Conservation (phyloP, 2,888 invertebrate genomes). For the Heteromurus nitidus region DNA sequence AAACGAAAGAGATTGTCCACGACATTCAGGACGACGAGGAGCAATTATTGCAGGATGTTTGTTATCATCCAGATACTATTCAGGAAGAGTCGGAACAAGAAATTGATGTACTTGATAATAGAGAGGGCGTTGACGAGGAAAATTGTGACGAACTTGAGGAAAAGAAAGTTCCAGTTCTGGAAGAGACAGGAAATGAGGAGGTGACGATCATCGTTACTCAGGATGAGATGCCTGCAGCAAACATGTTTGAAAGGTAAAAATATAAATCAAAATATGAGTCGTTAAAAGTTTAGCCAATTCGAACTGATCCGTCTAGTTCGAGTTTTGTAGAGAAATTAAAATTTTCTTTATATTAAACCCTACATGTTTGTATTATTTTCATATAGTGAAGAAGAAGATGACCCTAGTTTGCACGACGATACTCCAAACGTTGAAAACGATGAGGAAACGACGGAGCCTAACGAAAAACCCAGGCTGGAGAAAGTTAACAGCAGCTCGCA, state of each 20-base stretch:
- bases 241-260: slow-evolving; percentile 56
- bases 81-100: not conserved
- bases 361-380: no score
- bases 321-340: no score
- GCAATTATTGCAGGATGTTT: not conserved
- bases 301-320: no score
- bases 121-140: slow-evolving; percentile 1
- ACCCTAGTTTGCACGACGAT: no score
- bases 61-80: not conserved
- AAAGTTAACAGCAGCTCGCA: no score
- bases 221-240: slow-evolving; percentile 62
- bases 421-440: no score
- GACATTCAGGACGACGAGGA: not conserved
- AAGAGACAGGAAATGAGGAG: slow-evolving; percentile 54
- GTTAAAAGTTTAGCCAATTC: no score
- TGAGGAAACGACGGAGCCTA: no score
- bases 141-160: not conserved
- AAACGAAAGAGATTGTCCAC: not conserved
- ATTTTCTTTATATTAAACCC: no score
- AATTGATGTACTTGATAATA: not conserved
- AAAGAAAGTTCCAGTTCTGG: slow-evolving; percentile 32
- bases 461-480: no score
- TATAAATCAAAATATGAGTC: no score
- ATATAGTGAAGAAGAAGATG: no score
- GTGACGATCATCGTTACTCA: slow-evolving; percentile 54